These are phyloP conservation scores for Limnephilus auricula DNA, from an alignment of 2,888 invertebrate species.

Conservation along the genomic window DNA sequence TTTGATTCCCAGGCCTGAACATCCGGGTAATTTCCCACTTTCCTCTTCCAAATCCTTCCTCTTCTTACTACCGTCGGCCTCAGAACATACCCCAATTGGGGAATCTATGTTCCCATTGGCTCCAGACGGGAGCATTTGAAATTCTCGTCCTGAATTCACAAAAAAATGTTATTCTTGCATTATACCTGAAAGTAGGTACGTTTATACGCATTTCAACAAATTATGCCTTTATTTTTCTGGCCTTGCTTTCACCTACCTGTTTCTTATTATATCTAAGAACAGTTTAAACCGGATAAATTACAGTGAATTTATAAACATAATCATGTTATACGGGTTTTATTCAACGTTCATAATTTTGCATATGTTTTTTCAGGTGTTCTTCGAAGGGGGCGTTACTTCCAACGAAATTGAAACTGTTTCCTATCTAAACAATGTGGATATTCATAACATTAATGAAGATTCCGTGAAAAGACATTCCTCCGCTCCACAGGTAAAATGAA, in stretches of 20 bases:
- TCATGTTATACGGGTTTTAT: not conserved
- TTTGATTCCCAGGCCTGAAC: too few species aligned
- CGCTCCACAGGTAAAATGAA: conserved; percentile 51
- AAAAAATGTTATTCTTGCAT: not conserved
- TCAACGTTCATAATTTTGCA: not conserved
- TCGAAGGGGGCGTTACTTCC: conserved; percentile 42
- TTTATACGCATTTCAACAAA: not conserved
- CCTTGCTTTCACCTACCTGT: too few species aligned
- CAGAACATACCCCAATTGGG: too few species aligned
- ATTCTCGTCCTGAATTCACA: too few species aligned
- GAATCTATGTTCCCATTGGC: too few species aligned
- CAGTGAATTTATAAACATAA: not conserved
- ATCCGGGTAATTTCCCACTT: too few species aligned
- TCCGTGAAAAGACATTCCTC: conserved; percentile 59
- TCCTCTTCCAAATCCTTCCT: too few species aligned
- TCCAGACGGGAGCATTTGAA: too few species aligned
- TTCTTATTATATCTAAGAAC: not conserved
- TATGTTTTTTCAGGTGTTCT: conserved; percentile 56
- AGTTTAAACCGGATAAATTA: not conserved
- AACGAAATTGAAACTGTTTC: conserved; percentile 33
- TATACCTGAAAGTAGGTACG: not conserved
- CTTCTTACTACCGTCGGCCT: too few species aligned
- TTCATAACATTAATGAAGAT: conserved; percentile 52
- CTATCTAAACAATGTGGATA: conserved; percentile 54
- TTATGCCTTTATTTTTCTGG: not conserved